Evolutionary conservation across 2,888 invertebrate genomes (phyloP), one percentile per base, ranked within the genome.

Genomic region (Bellardia pandia): DNA sequence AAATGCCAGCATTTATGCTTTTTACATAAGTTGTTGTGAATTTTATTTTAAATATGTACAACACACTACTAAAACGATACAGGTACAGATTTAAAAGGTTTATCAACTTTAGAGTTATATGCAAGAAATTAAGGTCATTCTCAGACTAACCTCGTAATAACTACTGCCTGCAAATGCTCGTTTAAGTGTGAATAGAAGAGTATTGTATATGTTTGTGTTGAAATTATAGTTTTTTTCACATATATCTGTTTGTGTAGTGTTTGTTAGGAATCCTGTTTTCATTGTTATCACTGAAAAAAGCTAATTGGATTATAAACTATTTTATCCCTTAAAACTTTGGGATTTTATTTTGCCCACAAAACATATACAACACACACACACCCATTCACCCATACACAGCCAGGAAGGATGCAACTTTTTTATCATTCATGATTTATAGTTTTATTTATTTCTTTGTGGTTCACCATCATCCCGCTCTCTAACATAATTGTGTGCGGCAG

Each of bases 291-390:
- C n/a, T 71, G n/a, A 23, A 60, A 82, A 69, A 76, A 76, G 42
- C 71, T 76, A 84, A 86, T 86, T 84, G 83, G 76, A 86, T 86
- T 86, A 84, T 60, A 86, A 86, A 86, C 82, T 86, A 69, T 82
- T 78, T 62, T 62, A 51, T 58, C 68, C 60, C 74, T 53, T 45
- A 79, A 79, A 75, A 69, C 66, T 74, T 72, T 78, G 9, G 14
- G 14, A 37, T 66, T 64, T 40, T 66, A 56, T 72, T 80, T 81
- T 72, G 53, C 64, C 64, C 62, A 56, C 72, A 79, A 78, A 69
- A 58, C 16, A 74, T 23, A 42, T 16, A 42, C 37, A 56, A 45
- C 45, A 58, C 5, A 42, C 13, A 60, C 60, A 51, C 60, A 69
- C 14, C 2, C 60, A 5, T 1, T 23, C 40, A 48, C 33, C 4